phyloP scores from a whole-genome alignment of 2,888 invertebrate species.

The Athripsodes cinereus region DNA sequence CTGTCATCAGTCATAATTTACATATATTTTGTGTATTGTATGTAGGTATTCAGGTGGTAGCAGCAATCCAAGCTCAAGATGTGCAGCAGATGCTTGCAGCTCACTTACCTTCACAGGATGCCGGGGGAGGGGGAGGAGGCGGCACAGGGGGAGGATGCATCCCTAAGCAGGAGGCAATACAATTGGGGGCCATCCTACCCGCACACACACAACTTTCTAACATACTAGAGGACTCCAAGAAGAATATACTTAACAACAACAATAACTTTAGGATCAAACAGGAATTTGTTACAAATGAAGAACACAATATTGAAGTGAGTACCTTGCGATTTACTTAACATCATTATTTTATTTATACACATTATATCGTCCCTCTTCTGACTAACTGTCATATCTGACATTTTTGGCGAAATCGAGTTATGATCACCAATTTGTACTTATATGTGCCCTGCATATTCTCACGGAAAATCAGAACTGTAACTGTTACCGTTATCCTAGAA shows the following conservation, averaged over 20 bases:
- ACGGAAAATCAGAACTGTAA: too few species aligned
- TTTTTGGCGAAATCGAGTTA: too few species aligned
- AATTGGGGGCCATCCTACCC: conserved; percentile 16
- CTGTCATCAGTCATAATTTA: too few species aligned
- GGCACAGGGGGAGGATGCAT: background rate
- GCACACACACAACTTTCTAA: conserved; percentile 6
- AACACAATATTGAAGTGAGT: conserved; percentile 25
- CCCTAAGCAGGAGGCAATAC: conserved; percentile 11
- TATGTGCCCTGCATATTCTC: too few species aligned
- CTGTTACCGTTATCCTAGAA: too few species aligned
- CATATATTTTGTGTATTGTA: too few species aligned
- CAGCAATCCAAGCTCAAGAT: conserved; percentile 63
- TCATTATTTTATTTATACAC: too few species aligned
- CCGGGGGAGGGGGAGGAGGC: conserved; percentile 3
- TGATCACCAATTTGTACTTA: too few species aligned
- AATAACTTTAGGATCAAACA: conserved; percentile 37
- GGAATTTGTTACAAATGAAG: conserved; percentile 40
- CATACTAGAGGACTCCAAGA: conserved; percentile 30
- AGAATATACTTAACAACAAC: conserved; percentile 37
- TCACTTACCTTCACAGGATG: conserved; percentile 20
- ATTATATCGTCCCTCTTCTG: too few species aligned
- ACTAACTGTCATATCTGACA: too few species aligned
- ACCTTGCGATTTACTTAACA: too few species aligned
- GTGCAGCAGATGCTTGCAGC: conserved; percentile 53
- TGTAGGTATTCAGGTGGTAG: conserved; percentile 60